Evolutionary conservation across 2,888 invertebrate species (phyloP), one percentile per base, ranked within the genome.

Genomic region (Heteropelma amictum): DNA sequence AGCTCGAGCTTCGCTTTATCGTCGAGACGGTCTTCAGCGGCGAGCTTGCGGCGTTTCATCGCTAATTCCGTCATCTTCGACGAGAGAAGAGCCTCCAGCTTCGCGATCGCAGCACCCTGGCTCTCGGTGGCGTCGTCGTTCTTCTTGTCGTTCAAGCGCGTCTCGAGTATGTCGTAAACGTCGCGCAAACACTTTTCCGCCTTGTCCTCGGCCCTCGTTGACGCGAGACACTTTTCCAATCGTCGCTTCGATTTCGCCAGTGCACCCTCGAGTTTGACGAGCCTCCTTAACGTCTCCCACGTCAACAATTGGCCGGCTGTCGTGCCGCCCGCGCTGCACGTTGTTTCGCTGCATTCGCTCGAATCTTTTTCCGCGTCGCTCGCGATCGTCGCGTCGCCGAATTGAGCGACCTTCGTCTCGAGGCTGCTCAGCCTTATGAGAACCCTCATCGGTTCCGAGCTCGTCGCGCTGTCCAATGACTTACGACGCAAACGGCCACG

Each of bases 361-460:
- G 86, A 87, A 71, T 87, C 87, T 30, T 87, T 88, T 19, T 88
- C 87, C 3, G 77, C 82, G 51, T 87, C 87, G 69, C 87, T 87
- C 3, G 78, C 78, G 63, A 83, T 73, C 33, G 71, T 82, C 28
- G 85, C 84, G 2, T 81, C 72, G 45, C 91, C 89, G 17, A 92
- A 93, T 26, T 92, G 93, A 12, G 93, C 92, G 45, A 95, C 93
- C 90, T 95, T 94, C 80, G 94, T 93, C 90, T 96, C 96, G 80
- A 96, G 89, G 54, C 94, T 93, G 85, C 93, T 94, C 56, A 96
- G 89, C 76, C 95, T 92, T 83, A 95, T 93, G 81, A 95, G 89
- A 85, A 95, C 92, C 89, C 95, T 95, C 92, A 96, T 93, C 0
- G 96, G 94, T 86, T 95, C 95, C 0, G 94, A 93, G 78, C 93